Percentiles rank a stretch among this genome's conserved stretches.
These are phyloP conservation scores for Ailuropoda melanoleuca DNA, from an alignment of 2,113 vertebrate species.

Conservation along the genomic window DNA sequence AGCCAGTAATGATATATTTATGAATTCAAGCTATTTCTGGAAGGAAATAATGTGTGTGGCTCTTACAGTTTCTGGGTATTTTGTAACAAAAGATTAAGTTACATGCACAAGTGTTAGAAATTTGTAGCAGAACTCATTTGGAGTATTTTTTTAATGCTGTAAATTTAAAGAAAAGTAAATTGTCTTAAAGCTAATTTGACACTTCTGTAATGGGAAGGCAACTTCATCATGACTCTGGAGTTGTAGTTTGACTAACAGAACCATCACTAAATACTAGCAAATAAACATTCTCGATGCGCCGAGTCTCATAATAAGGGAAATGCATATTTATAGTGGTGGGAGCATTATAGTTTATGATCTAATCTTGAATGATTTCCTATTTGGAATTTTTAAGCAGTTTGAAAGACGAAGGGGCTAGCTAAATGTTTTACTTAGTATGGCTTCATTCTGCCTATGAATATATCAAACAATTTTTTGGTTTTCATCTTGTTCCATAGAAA, in stretches of 20 bases:
- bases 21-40: not conserved
- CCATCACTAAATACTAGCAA: not conserved
- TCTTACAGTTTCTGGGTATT: not conserved
- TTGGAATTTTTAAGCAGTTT: not conserved
- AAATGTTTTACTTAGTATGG: not conserved
- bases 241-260: not conserved
- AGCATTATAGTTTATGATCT: not conserved
- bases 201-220: not conserved
- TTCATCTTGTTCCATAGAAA: not conserved
- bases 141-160: constrained; percentile 44
- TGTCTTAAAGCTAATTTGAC: not conserved
- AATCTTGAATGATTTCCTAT: not conserved
- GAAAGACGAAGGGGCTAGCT: not conserved
- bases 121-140: constrained; percentile 34
- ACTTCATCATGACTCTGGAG: not conserved
- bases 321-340: not conserved
- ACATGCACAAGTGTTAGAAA: not conserved
- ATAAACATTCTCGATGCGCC: not conserved
- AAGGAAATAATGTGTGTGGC: not conserved
- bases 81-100: constrained; percentile 41
- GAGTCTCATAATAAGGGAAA: not conserved
- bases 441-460: not conserved
- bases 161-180: not conserved
- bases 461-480: not conserved
- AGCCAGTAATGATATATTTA: not conserved